Evolutionary conservation across 2,113 vertebrate species (phyloP), one percentile per base, ranked within the genome.

Genomic region (Catharus minimus): DNA sequence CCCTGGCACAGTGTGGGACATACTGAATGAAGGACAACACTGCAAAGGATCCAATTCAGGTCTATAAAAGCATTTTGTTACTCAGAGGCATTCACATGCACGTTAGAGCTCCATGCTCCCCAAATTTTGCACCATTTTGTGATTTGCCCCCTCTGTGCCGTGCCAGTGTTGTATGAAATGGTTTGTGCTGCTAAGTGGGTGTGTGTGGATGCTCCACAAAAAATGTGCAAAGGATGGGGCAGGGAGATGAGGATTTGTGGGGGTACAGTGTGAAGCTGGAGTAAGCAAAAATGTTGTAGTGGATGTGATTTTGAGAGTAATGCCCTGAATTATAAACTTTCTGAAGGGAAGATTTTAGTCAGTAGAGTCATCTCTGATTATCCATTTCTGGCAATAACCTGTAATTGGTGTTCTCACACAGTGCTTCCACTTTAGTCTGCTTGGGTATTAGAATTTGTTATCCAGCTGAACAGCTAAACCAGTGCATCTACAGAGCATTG

Each of bases 111-210:
- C 17, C 1, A 0, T 8, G 39, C 49, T 71, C 67, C 33, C 49
- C 36, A 41, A 2, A 75, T 10, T 50, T 56, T 80, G 28, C 65
- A 57, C 16, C 0, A 0, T 2, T 75, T 82, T 55, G 12, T 30
- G 36, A 32, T 60, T 78, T 68, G 9, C 17, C 39, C 39, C 15
- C 22, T 27, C 50, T 71, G 56, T 73, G n/a, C 41, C 65, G 50
- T 5, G 1, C 56, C 58, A 80, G 39, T 49, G 2, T 0, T 15
- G 5, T 33, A 9, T 26, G 15, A 56, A 65, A 24, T 43, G 41
- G 10, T 61, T 87, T 74, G 24, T 56, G 44, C 32, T 82, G 66
- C 75, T 12, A 9, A 57, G 23, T 78, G 55, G 30, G 56, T 0
- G 5, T 24, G 46, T 49, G 57, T 39, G 57, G 47, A 26, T 62